These are phyloP conservation scores for Chloromyia formosa DNA, from an alignment of 2,888 invertebrate genomes.

Conservation along the genomic window DNA sequence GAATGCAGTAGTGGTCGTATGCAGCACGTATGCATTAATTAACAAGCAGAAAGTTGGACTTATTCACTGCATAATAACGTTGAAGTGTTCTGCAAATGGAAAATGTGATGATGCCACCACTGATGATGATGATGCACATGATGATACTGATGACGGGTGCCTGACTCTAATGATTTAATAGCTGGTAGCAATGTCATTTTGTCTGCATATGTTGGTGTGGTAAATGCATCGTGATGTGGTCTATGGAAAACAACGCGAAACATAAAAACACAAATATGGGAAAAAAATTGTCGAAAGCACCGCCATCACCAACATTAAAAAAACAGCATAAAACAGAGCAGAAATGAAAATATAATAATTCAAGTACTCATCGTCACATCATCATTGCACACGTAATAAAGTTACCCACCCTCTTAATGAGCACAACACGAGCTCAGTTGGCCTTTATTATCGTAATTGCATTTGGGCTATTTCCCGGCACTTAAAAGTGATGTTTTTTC, in stretches of 20 bases:
- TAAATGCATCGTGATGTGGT: conserved; percentile 8
- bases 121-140: neutral
- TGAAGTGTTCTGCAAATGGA: conserved; percentile 22
- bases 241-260: conserved; percentile 25
- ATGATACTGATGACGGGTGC: neutral
- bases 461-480: conserved; percentile 49
- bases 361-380: conserved; percentile 41
- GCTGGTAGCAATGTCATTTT: conserved; percentile 40
- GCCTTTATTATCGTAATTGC: conserved; percentile 50
- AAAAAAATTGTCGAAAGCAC: conserved; percentile 1
- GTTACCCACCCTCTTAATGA: conserved; percentile 47
- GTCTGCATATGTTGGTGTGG: neutral
- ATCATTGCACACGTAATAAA: conserved; percentile 47
- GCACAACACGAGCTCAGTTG: conserved; percentile 47
- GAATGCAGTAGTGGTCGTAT: conserved; percentile 14
- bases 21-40: conserved; percentile 38
- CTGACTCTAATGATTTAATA: conserved; percentile 36
- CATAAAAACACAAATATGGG: neutral
- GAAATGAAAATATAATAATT: conserved; percentile 10
- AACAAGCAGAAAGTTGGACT: conserved; percentile 41
- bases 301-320: no score
- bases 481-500: conserved; percentile 40
- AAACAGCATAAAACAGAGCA: no score
- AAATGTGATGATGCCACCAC: conserved; percentile 19
- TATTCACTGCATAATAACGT: conserved; percentile 29